Percentiles rank a stretch among this genome's conserved stretches.
phyloP scores from a whole-genome alignment of 2,797 vertebrate species.

The Rhinophrynus dorsalis region DNA sequence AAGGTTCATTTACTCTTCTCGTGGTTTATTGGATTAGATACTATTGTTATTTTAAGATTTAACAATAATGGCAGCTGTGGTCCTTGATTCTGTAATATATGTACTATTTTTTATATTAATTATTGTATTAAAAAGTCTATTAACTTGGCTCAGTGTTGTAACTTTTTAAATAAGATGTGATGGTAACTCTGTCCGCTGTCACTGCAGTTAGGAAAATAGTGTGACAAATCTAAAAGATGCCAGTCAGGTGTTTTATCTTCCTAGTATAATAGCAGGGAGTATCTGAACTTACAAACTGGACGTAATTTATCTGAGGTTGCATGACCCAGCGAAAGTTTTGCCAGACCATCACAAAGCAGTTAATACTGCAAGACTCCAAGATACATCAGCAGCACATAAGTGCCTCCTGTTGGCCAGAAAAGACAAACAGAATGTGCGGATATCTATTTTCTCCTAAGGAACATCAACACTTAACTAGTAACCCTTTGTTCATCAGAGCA shows the following conservation, averaged over 20 bases:
- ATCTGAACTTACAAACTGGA: neutral
- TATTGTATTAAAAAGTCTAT: slow-evolving; percentile 23
- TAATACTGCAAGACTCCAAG: no score
- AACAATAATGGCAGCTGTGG: neutral
- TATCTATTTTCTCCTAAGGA: no score
- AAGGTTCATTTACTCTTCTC: no score
- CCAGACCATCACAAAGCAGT: no score
- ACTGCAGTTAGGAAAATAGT: neutral
- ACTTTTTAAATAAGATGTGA: slow-evolving; percentile 12
- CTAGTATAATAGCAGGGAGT: neutral
- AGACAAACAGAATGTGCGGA: no score
- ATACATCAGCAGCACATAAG: no score
- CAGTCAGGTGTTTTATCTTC: neutral
- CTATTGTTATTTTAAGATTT: neutral
- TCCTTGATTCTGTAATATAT: slow-evolving; percentile 8
- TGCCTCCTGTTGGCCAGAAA: no score
- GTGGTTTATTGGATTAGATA: slow-evolving; percentile 5
- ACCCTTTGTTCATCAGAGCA: no score
- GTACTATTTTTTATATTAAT: slow-evolving; percentile 19
- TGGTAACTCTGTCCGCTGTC: slow-evolving; percentile 3
- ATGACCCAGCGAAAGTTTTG: neutral
- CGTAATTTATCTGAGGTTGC: neutral
- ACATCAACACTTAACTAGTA: no score
- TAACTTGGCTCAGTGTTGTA: neutral
- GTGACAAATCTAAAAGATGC: slow-evolving; percentile 12